Conservation (phyloP, 2,797 vertebrate genomes). For the Acipenser transmontanus region DNA sequence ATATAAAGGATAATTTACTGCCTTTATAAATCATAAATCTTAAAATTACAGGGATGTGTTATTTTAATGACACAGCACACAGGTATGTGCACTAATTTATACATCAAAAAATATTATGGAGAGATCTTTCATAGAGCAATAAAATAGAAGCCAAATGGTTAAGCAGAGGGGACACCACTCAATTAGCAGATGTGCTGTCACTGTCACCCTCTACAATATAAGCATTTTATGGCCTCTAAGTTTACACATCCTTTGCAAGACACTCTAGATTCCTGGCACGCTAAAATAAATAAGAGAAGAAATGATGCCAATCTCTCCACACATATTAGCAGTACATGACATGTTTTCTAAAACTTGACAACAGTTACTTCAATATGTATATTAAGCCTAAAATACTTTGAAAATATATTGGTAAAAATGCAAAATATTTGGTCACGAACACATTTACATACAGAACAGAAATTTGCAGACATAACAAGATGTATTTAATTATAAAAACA, state of each 20-base stretch:
- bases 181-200: conserved; percentile 1
- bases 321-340: background rate
- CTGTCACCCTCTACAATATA: conserved; percentile 6
- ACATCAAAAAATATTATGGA: conserved; percentile 43
- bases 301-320: background rate
- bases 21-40: conserved; percentile 61
- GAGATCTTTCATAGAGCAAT: background rate
- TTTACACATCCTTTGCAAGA: background rate
- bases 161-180: conserved; percentile 3
- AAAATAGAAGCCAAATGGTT: background rate
- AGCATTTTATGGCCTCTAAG: background rate
- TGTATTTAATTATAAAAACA: too few species aligned
- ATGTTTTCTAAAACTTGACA: conserved; percentile 2
- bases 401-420: background rate
- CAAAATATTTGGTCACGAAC: too few species aligned
- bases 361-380: background rate
- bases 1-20: conserved; percentile 73
- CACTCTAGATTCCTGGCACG: conserved; percentile 1
- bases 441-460: too few species aligned
- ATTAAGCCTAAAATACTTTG: conserved; percentile 3
- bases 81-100: conserved; percentile 51
- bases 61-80: conserved; percentile 54
- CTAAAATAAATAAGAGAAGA: background rate
- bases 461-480: too few species aligned
- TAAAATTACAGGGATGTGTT: conserved; percentile 57